phyloP scores from a whole-genome alignment of 2,113 vertebrate species.

The Colistium nudipinnis region DNA sequence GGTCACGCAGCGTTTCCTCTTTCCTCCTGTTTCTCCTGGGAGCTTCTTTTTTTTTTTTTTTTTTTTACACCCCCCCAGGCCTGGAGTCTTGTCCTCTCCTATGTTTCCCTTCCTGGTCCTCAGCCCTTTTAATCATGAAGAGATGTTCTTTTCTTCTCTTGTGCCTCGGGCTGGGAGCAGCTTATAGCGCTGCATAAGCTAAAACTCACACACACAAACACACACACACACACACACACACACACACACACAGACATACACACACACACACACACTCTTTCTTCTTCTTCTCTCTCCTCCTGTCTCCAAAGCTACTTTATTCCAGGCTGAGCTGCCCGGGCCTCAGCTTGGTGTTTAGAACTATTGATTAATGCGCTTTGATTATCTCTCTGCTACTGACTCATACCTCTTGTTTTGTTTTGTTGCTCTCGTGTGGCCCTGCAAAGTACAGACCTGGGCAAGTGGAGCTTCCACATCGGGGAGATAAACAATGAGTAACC shows the following conservation, averaged over 20 bases:
- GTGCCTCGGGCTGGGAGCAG: conserved; percentile 67
- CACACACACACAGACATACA: background rate
- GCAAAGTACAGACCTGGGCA: conserved; percentile 30
- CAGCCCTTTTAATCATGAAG: conserved; percentile 71
- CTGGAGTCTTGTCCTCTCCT: conserved; percentile 68
- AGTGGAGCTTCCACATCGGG: conserved; percentile 23
- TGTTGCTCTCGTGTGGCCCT: conserved; percentile 52
- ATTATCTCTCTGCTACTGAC: conserved; percentile 66
- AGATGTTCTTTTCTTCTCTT: conserved; percentile 75
- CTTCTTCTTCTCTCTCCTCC: conserved; percentile 13
- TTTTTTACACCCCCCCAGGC: conserved; percentile 50
- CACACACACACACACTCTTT: conserved; percentile 3
- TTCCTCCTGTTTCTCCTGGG: conserved; percentile 64
- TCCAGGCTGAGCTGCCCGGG: conserved; percentile 29
- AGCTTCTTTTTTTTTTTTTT: conserved; percentile 35
- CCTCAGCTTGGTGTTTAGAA: conserved; percentile 44
- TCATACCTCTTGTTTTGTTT: conserved; percentile 61
- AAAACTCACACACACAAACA: conserved; percentile 39
- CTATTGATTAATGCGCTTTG: conserved; percentile 70
- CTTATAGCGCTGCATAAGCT: conserved; percentile 67
- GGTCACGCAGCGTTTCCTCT: conserved; percentile 53
- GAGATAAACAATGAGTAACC: conserved; percentile 60
- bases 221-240: background rate
- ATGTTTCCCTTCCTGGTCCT: conserved; percentile 69
- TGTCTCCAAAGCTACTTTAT: conserved; percentile 46